A percentile compares a stretch with the other conserved stretches of the same genome.
Evolutionary conservation across 2,797 vertebrate species (phyloP).

Genomic region (Salarias fasciatus): DNA sequence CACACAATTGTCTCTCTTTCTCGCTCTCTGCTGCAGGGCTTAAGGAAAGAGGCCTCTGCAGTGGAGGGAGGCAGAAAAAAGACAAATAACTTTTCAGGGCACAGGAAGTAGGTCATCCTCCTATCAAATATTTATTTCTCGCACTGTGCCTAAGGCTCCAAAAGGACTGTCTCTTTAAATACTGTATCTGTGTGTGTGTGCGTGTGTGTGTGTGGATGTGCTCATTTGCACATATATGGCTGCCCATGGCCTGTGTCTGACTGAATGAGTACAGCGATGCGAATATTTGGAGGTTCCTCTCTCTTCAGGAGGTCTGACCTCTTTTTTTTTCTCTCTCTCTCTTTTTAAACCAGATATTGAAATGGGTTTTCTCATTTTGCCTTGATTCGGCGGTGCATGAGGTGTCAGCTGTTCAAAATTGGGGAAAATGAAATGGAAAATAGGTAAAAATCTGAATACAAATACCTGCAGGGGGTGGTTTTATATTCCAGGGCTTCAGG

Average conservation of each 20-base stretch:
- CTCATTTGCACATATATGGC: slow-evolving; percentile 53
- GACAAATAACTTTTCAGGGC: slow-evolving; percentile 80
- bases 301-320: slow-evolving; percentile 25
- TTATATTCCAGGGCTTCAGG: background rate
- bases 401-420: background rate
- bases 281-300: slow-evolving; percentile 39
- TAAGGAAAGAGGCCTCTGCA: slow-evolving; percentile 48
- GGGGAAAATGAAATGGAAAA: slow-evolving; percentile 7
- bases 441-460: background rate
- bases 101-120: slow-evolving; percentile 77
- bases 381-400: background rate
- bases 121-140: slow-evolving; percentile 81
- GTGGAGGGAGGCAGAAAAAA: slow-evolving; percentile 63
- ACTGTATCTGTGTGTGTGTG: slow-evolving; percentile 24
- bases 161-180: slow-evolving; percentile 60
- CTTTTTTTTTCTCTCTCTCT: slow-evolving; percentile 2
- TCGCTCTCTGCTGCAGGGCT: slow-evolving; percentile 37
- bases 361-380: slow-evolving; percentile 25
- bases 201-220: slow-evolving; percentile 16
- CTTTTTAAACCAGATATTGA: slow-evolving; percentile 34
- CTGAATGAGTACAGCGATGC: slow-evolving; percentile 25
- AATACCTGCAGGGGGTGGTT: background rate
- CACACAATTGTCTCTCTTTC: slow-evolving; percentile 11
- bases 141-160: slow-evolving; percentile 64
- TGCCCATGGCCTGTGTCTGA: slow-evolving; percentile 10